phyloP scores from a whole-genome alignment of 2,113 vertebrate genomes.

The Eretmochelys imbricata region DNA sequence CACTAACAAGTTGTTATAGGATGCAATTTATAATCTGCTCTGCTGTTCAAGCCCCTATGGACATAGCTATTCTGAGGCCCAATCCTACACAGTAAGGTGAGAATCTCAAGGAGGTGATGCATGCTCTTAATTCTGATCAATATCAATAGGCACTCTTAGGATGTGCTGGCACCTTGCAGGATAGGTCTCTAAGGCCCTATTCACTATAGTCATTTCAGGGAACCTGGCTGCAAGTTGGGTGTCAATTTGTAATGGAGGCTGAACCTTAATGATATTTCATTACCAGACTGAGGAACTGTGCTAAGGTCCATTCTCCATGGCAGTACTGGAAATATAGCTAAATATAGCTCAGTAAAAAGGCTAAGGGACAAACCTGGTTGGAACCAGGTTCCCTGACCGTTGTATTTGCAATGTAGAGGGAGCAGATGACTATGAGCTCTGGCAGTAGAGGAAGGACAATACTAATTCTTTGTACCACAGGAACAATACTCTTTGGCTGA shows the following conservation, averaged over 20 bases:
- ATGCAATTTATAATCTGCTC: rapidly evolving
- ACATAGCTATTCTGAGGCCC: not conserved
- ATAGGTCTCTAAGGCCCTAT: not conserved
- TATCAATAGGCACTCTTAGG: not conserved
- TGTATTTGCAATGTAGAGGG: not conserved
- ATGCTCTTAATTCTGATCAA: not conserved
- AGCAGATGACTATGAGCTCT: not conserved
- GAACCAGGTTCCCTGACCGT: not conserved
- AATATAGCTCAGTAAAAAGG: not conserved
- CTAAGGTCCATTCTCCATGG: not conserved
- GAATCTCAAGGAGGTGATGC: not conserved
- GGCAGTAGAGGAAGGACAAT: not conserved
- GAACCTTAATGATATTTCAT: not conserved
- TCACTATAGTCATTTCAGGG: not conserved
- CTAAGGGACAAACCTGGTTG: not conserved
- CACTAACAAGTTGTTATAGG: not conserved
- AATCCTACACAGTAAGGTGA: not conserved
- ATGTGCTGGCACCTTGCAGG: not conserved
- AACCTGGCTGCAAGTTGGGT: not conserved
- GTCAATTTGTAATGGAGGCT: not conserved
- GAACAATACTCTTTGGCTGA: not conserved
- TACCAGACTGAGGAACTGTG: not conserved
- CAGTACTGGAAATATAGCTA: not conserved
- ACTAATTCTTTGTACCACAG: rapidly evolving
- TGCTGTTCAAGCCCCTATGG: not conserved